Evolutionary conservation across 2,888 invertebrate species (phyloP), one percentile per base, ranked within the genome.

Genomic region (Cryptus armator): DNA sequence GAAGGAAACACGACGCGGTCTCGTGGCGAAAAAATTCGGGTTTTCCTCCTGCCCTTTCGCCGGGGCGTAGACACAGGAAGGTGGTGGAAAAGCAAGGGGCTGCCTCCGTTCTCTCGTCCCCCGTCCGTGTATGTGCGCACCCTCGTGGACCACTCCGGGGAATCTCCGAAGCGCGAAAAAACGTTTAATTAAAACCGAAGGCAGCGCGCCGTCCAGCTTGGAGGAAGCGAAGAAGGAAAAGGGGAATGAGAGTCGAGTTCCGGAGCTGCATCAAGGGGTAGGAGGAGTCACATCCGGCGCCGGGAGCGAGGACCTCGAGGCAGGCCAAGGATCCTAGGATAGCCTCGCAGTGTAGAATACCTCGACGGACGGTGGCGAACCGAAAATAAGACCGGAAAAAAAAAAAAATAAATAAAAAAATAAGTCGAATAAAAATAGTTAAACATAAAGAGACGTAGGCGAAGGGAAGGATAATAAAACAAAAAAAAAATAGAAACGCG

Each of bases 101-200:
- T 37, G 37, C 37, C 37, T 37, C 37, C 37, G 37, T 9, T 9
- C 9, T 2, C 6, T 37, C 37, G 59, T 32, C 75, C 46, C 70
- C 37, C 37, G 3, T 24, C 19, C 24, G 56, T 19, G 78, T 67
- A 64, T 43, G 64, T 67, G 37, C n/a, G 37, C 37, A 53, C 53
- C 43, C 53, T 48, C 37, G 68, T 12, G 6, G 62, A 72, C 81
- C 46, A 29, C 70, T 37, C 75, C 75, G 71, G 62, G 29, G 75
- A 85, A 82, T 82, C 71, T 85, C 48, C 80, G 80, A 64, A 71
- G 75, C 44, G 67, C 67, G 72, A 86, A 89, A 88, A 88, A 87
- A 90, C 88, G 89, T 90, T 89, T 89, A 89, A 90, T 90, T 90
- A 89, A 90, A 90, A 89, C 87, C 88, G 87, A 88, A 84, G 79